Conservation (phyloP, 2,888 invertebrate species). For the Cryptus viduatorius region DNA sequence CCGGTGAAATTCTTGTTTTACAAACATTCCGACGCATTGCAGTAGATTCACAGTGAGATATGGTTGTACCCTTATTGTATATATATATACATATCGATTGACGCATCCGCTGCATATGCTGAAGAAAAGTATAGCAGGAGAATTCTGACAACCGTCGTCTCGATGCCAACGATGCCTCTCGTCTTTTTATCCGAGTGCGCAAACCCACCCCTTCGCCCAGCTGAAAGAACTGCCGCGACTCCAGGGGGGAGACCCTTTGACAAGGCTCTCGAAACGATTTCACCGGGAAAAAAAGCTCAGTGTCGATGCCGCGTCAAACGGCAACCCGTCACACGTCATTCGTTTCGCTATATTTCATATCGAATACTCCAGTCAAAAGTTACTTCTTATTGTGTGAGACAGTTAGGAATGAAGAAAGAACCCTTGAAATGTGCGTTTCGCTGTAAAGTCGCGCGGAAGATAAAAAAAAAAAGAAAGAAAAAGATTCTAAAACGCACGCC, state of each 20-base stretch:
- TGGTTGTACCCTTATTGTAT: slow-evolving; percentile 16
- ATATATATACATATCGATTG: slow-evolving; percentile 63
- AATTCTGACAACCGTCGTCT: slow-evolving; percentile 64
- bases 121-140: slow-evolving; percentile 43
- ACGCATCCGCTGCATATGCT: slow-evolving; percentile 28
- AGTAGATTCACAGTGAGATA: slow-evolving; percentile 46
- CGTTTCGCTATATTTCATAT: slow-evolving; percentile 51
- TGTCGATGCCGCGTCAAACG: slow-evolving; percentile 65
- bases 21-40: slow-evolving; percentile 61
- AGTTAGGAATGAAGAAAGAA: slow-evolving; percentile 38
- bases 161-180: slow-evolving; percentile 58
- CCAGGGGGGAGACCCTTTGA: slow-evolving; percentile 48
- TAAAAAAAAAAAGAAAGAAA: slow-evolving; percentile 27
- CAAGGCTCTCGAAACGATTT: slow-evolving; percentile 61
- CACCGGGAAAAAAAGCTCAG: slow-evolving; percentile 62
- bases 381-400: slow-evolving; percentile 56
- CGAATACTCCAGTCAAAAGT: slow-evolving; percentile 57
- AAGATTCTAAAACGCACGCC: slow-evolving; percentile 37
- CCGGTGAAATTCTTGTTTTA: slow-evolving; percentile 17
- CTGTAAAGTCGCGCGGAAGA: slow-evolving; percentile 18
- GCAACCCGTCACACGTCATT: slow-evolving; percentile 62
- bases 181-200: slow-evolving; percentile 35
- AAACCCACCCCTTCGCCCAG: slow-evolving; percentile 22
- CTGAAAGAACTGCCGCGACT: slow-evolving; percentile 52
- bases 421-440: slow-evolving; percentile 24